A percentile compares a stretch with the other conserved stretches of the same genome.
Evolutionary conservation across 2,113 vertebrate genomes (phyloP).

Genomic region (Callorhinus ursinus): DNA sequence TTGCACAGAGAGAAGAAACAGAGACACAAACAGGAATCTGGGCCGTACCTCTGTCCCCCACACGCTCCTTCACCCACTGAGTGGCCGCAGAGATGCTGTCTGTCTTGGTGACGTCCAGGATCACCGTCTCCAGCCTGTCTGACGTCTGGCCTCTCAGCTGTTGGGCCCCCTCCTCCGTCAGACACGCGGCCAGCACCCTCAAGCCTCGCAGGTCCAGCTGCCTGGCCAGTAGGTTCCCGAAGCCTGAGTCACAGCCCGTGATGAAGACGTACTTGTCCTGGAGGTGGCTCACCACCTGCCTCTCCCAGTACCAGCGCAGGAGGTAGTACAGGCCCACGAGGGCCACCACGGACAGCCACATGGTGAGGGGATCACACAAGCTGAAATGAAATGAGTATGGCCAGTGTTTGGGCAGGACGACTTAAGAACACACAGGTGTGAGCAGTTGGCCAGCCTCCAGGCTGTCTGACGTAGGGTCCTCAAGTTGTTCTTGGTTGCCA

Average conservation of each 20-base stretch:
- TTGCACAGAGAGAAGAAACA: background rate
- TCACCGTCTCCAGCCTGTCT: constrained; percentile 43
- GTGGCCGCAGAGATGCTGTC: constrained; percentile 50
- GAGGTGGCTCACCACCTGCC: constrained; percentile 68
- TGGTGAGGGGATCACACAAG: background rate
- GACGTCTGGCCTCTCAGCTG: constrained; percentile 83
- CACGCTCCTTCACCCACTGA: constrained; percentile 36
- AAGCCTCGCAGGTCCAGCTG: constrained; percentile 88
- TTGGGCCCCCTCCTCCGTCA: constrained; percentile 82
- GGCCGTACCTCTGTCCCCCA: constrained; percentile 51
- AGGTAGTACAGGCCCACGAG: constrained; percentile 6
- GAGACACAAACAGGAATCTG: background rate
- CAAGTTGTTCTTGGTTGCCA: background rate
- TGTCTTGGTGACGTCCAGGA: constrained; percentile 69
- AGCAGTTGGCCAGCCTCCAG: background rate
- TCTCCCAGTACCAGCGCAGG: constrained; percentile 54
- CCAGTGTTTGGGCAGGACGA: background rate
- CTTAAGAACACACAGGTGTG: background rate
- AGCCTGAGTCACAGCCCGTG: constrained; percentile 92
- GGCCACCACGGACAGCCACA: background rate
- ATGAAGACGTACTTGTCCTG: constrained; percentile 87
- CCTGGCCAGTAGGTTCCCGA: constrained; percentile 88
- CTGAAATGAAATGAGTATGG: background rate
- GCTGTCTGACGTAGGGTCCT: background rate
- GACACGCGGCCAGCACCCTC: constrained; percentile 88